Evolutionary conservation across 2,113 vertebrate genomes (phyloP), one percentile per base, ranked within the genome.

Genomic region (Apus apus): DNA sequence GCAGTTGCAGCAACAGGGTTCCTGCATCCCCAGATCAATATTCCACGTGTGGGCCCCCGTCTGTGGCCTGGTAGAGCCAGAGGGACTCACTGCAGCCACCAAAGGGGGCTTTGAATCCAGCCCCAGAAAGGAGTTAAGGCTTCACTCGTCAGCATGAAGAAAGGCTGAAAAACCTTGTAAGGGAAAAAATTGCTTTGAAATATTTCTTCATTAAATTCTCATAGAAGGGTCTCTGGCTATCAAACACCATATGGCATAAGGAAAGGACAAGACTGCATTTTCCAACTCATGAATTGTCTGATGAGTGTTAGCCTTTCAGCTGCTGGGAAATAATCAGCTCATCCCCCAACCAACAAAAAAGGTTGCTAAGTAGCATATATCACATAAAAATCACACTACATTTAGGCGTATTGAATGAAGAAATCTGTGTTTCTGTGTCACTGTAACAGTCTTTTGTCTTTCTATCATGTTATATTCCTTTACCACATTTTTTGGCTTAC

Each of bases 11-110:
- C 45, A 1, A 3, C 5, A 12, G n/a, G 13, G 4, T 45, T 57
- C 13, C 27, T 64, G 67, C 43, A 46, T 17, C 13, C 40, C 51
- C 7, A 13, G 40, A 50, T 36, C 48, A 45, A 32, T 13, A 5
- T 56, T 9, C 8, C 0, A 0, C 36, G 2, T 1, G 1, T 29
- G 40, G 16, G 25, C 40, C 30, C 67, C 29, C 1, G 1, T 54
- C 76, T 65, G 62, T 0, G 2, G 10, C 79, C 10, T 8, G 3
- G 3, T 58, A 32, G 2, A 38, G 23, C 34, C 25, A 40, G 6
- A 8, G 14, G 38, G 27, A 86, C n/a, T 23, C 43, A 23, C 9
- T 18, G 46, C 26, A 27, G 77, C 5, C 29, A 26, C 56, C 43
- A 3, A 8, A 15, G 36, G 0, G 3, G 9, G 8, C 78, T 38